Conservation (phyloP, 2,797 vertebrate genomes). For the Anguilla obscura region DNA sequence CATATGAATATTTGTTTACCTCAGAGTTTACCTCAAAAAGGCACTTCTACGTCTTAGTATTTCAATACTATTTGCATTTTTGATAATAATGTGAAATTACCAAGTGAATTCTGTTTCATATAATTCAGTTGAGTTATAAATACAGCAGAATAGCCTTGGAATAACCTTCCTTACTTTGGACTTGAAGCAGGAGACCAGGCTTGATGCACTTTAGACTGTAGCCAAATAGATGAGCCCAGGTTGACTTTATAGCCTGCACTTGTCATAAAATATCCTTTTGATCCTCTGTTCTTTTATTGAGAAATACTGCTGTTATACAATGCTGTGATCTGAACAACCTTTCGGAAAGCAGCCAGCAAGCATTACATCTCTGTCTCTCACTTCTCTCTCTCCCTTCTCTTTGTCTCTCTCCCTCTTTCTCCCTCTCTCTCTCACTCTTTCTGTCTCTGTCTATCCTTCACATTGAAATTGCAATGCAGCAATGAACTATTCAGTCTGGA, state of each 20-base stretch:
- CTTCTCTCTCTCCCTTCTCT: not conserved
- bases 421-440: not conserved
- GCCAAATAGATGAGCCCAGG: not conserved
- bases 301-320: not conserved
- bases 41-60: not conserved
- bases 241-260: not conserved
- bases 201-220: not conserved
- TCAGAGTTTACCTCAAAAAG: not conserved
- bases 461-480: not conserved
- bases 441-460: not conserved
- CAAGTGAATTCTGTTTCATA: not conserved
- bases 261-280: not conserved
- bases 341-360: not conserved
- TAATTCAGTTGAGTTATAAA: not conserved
- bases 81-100: not conserved
- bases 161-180: not conserved
- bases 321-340: not conserved
- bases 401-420: no score
- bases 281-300: not conserved
- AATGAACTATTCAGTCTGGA: not conserved
- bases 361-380: not conserved
- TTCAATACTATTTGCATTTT: not conserved
- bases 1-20: no score
- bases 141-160: not conserved
- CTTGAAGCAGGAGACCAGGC: not conserved